phyloP scores from a whole-genome alignment of 2,797 vertebrate species.

The Dipus sagitta region DNA sequence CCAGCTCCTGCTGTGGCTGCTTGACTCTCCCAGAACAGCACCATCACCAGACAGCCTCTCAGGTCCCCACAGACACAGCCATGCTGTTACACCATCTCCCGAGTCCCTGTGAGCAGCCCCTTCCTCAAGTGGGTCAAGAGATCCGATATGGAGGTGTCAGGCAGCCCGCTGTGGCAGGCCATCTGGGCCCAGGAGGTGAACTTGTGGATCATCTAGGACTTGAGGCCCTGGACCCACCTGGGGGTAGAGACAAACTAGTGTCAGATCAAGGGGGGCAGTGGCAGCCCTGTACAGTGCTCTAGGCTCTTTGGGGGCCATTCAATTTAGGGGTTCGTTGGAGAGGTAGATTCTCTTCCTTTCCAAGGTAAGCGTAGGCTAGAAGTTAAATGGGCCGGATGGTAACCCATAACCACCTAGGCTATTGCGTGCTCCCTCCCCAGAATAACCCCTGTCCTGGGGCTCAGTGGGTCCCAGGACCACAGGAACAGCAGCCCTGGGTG shows the following conservation, averaged over 20 bases:
- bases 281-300: not conserved
- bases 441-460: not conserved
- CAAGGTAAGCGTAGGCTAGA: too few relatives aligned
- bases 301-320: too few relatives aligned
- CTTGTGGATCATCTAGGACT: conserved; percentile 87
- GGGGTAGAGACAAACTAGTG: not conserved
- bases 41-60: not conserved
- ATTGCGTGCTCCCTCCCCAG: not conserved
- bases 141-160: conserved; percentile 48
- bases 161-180: conserved; percentile 89
- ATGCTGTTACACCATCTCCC: not conserved
- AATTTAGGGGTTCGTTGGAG: not conserved
- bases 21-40: not conserved
- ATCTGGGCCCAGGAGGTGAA: conserved; percentile 92
- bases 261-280: not conserved
- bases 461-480: not conserved
- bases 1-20: not conserved
- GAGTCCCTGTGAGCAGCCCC: not conserved
- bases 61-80: not conserved
- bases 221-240: conserved; percentile 95
- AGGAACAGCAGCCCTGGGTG: not conserved
- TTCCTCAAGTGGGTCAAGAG: fast-evolving
- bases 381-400: fast-evolving
- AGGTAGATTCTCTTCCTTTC: fast-evolving
- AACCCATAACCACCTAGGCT: fast-evolving